phyloP scores from a whole-genome alignment of 1,140 invertebrate species.

The Chymomyza costata region DNA sequence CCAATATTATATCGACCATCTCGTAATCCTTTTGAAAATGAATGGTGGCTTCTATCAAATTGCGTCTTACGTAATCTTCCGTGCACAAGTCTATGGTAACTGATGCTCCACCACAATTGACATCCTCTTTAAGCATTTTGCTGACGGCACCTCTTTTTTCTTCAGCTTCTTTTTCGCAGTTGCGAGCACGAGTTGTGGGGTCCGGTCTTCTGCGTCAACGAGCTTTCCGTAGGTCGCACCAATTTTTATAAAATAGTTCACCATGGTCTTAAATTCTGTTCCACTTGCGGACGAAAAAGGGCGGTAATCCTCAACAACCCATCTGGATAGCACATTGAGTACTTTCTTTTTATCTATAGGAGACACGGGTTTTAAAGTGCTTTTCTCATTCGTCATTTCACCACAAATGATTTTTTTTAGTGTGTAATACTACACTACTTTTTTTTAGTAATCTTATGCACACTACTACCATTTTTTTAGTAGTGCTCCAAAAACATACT shows the following conservation, averaged over 20 bases:
- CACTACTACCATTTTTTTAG: too few species aligned
- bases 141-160: constrained; percentile 20
- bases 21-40: constrained; percentile 11
- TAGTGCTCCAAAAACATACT: too few species aligned
- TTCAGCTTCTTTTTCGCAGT: constrained; percentile 8
- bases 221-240: constrained; percentile 24
- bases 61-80: constrained; percentile 26
- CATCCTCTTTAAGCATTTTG: constrained; percentile 8
- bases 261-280: constrained; percentile 19
- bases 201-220: constrained; percentile 24
- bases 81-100: constrained; percentile 23
- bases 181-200: constrained; percentile 13
- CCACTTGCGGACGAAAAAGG: constrained; percentile 27
- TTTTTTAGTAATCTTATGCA: too few species aligned
- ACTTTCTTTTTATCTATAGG: too few species aligned
- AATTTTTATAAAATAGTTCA: constrained; percentile 25
- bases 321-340: too few species aligned
- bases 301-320: constrained; percentile 15
- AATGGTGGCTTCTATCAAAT: constrained; percentile 28
- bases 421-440: too few species aligned
- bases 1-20: constrained; percentile 20
- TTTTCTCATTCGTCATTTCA: too few species aligned
- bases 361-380: too few species aligned
- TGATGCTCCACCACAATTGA: constrained; percentile 18
- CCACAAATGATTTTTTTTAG: too few species aligned